Evolutionary conservation across 2,113 vertebrate species (phyloP).

Genomic region (Coracopsis vasa): DNA sequence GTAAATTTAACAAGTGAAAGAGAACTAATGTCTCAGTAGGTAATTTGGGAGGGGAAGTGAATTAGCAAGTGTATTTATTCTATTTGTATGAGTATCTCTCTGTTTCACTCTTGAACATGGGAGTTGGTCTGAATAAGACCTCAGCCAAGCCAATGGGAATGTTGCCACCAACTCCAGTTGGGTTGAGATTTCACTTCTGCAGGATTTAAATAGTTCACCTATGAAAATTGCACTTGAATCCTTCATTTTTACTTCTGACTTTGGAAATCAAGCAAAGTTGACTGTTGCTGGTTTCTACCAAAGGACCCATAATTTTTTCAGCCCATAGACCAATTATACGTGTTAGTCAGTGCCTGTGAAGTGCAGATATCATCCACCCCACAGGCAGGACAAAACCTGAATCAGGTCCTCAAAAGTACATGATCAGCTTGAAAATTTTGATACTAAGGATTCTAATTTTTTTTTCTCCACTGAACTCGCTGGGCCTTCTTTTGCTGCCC

Average conservation of each 20-base stretch:
- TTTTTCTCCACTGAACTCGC: background rate
- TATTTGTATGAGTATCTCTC: background rate
- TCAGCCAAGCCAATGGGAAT: background rate
- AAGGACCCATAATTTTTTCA: background rate
- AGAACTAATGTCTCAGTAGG: background rate
- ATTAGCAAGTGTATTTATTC: background rate
- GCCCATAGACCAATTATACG: background rate
- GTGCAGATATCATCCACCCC: background rate
- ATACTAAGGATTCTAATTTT: background rate
- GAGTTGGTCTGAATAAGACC: background rate
- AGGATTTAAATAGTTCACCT: background rate
- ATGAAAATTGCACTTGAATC: background rate
- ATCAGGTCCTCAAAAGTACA: constrained; percentile 35
- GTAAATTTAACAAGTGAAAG: background rate
- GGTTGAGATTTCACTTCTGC: background rate
- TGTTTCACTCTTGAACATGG: background rate
- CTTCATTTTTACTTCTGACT: background rate
- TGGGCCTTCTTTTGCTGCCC: background rate
- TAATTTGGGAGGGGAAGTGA: background rate
- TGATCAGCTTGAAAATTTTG: constrained; percentile 35
- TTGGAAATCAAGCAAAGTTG: background rate
- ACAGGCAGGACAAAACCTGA: constrained; percentile 27
- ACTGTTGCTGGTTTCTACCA: background rate
- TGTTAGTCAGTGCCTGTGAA: constrained; percentile 35
- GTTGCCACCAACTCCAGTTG: background rate